Base-by-base conservation (phyloP, 2,113 vertebrate genomes). In the Poecilia latipinna region DNA sequence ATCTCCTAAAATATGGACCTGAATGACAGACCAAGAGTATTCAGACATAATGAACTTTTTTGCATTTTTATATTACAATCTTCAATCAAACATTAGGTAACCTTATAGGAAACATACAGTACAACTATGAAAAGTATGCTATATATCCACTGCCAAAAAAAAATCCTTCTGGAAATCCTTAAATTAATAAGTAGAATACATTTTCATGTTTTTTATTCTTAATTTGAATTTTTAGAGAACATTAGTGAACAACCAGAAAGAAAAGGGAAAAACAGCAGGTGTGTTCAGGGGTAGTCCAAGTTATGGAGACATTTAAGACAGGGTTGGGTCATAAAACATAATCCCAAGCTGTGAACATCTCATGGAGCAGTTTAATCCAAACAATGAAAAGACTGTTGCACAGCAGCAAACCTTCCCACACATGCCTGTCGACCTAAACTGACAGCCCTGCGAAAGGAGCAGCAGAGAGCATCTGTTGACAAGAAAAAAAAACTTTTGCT, bases 401-500 rank as follows among this genome's bases (percentile, higher is more conserved):
- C 13, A 42, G 39, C 39, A 42, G 39, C 39, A 42, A 42, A 42
- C 39, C 13, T 12, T 13, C 39, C 39, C 48, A 54, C 17, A 54
- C 48, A 51, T 51, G 48, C 15, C 48, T 22, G 48, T 54, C 19
- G 48, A 24, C 17, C 48, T 70, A 71, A 72, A 77, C 62, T 69
- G 17, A 22, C 48, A 54, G 48, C 6, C 48, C 17, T 19, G 19
- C 1, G 6, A 19, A 54, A 54, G 22, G 48, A 54, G 48, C 17
- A 54, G 48, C 48, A 3, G 19, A 6, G 19, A 54, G 48, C 6
- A 54, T 19, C 48, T 54, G 48, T 19, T 54, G 48, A 54, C 39
- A 13, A 4, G 39, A 54, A 54, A 22, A 54, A 22, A 44, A 22
- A 42, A 15, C 7, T 19, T 54, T 1, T 24, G 17, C 19, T 54